phyloP scores from a whole-genome alignment of 1,140 invertebrate species.

The Atopsyche davidsoni region DNA sequence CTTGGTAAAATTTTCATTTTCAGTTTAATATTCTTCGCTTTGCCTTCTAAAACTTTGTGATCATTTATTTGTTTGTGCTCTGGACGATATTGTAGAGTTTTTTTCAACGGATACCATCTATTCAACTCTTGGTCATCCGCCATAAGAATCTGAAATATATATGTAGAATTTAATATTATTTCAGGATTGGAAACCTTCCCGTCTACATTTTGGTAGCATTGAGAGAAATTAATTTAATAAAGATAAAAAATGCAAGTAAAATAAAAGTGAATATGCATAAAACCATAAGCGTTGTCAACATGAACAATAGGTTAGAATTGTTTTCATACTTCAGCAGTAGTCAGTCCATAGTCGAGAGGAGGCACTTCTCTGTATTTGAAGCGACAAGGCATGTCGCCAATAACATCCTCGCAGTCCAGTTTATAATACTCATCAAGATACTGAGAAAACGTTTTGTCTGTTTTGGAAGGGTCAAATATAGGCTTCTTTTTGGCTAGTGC shows the following conservation, averaged over 20 bases:
- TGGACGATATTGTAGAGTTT: slow-evolving; percentile 72
- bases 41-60: slow-evolving; percentile 66
- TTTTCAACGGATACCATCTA: slow-evolving; percentile 90
- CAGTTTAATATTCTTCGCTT: slow-evolving; percentile 62
- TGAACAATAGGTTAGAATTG: neutral
- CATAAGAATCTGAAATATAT: slow-evolving; percentile 67
- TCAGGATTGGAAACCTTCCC: too few relatives aligned
- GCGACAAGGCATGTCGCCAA: slow-evolving; percentile 82
- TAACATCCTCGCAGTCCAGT: slow-evolving; percentile 91
- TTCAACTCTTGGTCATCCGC: slow-evolving; percentile 92
- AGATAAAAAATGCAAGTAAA: neutral
- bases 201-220: too few relatives aligned
- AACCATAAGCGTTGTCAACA: neutral
- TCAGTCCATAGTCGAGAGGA: slow-evolving; percentile 89
- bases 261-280: neutral
- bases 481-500: slow-evolving; percentile 68
- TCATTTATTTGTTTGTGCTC: slow-evolving; percentile 78
- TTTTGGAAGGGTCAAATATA: slow-evolving; percentile 67
- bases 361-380: slow-evolving; percentile 90
- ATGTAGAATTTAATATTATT: neutral
- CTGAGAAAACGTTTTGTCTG: slow-evolving; percentile 72
- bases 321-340: slow-evolving; percentile 71
- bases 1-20: slow-evolving; percentile 85
- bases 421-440: slow-evolving; percentile 94
- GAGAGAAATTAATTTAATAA: too few relatives aligned